Conservation (phyloP, 1,140 invertebrate genomes). For the Heliothis virescens region DNA sequence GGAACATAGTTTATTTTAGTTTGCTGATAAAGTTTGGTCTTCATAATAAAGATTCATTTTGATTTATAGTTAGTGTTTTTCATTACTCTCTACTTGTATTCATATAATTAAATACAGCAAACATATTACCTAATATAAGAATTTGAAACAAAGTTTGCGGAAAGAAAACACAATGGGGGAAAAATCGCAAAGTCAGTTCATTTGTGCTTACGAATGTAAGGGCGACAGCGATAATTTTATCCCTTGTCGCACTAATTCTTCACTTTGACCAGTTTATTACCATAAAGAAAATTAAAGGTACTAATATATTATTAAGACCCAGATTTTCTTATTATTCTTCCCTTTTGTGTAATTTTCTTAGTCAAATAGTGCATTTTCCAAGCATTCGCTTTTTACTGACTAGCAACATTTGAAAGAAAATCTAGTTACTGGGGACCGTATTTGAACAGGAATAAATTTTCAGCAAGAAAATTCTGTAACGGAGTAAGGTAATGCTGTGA, state of each 20-base stretch:
- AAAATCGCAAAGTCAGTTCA: constrained; percentile 24
- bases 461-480: constrained; percentile 5
- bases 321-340: neutral
- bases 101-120: neutral
- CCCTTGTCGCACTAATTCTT: neutral
- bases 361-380: neutral
- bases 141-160: neutral
- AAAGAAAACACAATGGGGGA: neutral
- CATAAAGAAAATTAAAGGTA: neutral
- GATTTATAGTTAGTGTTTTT: neutral
- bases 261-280: neutral
- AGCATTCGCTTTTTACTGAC: neutral
- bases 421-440: constrained; percentile 19
- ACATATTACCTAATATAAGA: too few relatives aligned
- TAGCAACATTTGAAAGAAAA: neutral
- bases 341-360: neutral
- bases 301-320: neutral
- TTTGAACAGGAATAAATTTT: constrained; percentile 14
- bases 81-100: neutral
- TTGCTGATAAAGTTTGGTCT: neutral
- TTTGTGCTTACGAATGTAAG: constrained; percentile 1
- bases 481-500: constrained; percentile 1
- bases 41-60: neutral
- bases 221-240: constrained; percentile 15
- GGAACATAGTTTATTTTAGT: neutral